Conservation (phyloP, 2,113 vertebrate genomes). For the Tringa solitaria region DNA sequence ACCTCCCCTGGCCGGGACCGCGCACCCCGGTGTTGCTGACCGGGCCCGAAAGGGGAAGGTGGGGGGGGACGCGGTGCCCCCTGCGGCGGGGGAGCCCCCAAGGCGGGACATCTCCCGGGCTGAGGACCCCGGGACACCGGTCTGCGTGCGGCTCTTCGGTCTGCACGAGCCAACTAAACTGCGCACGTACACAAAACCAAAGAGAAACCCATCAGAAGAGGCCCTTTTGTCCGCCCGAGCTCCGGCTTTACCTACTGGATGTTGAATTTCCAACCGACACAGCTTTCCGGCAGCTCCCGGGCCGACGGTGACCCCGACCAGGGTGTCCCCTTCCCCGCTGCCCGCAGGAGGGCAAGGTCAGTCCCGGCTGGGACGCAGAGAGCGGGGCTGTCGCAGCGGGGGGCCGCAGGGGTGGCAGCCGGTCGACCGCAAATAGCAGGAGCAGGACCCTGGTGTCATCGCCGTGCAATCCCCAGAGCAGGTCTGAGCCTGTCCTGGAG, state of each 20-base stretch:
- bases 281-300: background rate
- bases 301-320: background rate
- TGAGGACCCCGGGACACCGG: background rate
- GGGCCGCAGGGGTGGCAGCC: background rate
- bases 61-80: background rate
- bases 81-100: background rate
- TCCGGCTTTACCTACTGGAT: background rate
- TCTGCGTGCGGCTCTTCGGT: accelerated
- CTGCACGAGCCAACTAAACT: accelerated
- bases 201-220: background rate
- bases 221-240: background rate
- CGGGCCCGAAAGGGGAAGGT: accelerated
- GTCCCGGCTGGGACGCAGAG: background rate
- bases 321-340: background rate
- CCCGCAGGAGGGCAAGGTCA: background rate
- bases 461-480: background rate
- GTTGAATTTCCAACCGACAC: accelerated
- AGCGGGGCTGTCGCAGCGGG: background rate
- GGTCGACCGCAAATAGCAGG: background rate
- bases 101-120: accelerated
- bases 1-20: background rate
- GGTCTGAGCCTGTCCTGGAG: slow-evolving; percentile 42
- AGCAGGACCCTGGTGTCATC: slow-evolving; percentile 32
- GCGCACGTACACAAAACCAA: background rate
- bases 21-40: accelerated